These are phyloP conservation scores for Aplodontia rufa DNA, from an alignment of 2,113 vertebrate genomes.

Conservation along the genomic window DNA sequence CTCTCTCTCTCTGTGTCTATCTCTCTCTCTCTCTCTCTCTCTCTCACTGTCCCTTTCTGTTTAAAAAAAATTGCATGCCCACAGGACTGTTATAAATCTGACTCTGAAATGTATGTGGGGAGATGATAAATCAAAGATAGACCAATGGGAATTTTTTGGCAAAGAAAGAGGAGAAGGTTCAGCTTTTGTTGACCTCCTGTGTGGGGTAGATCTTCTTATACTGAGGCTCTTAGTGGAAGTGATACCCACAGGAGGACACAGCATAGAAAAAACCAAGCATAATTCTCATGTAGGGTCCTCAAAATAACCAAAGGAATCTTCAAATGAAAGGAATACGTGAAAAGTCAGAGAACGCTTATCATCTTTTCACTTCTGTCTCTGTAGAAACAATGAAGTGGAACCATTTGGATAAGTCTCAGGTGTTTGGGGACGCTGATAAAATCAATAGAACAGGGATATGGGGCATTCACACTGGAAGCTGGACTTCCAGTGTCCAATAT, in stretches of 20 bases:
- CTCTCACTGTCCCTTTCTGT: no score
- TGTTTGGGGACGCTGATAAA: neutral
- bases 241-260: neutral
- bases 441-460: neutral
- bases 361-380: slow-evolving; percentile 33
- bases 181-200: neutral
- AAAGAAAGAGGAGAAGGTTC: neutral
- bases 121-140: neutral
- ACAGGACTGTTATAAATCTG: neutral
- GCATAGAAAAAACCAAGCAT: neutral
- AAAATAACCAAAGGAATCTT: neutral
- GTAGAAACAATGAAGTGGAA: slow-evolving; percentile 1
- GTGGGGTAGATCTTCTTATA: accelerated
- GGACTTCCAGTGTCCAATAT: neutral
- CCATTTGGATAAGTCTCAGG: neutral
- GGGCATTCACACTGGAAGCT: no score
- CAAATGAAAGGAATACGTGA: neutral
- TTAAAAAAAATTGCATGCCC: neutral
- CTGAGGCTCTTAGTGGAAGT: neutral
- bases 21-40: no score
- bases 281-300: neutral
- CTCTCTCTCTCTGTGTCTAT: no score
- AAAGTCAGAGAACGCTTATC: neutral
- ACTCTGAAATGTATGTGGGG: neutral
- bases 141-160: neutral